phyloP scores from a whole-genome alignment of 1,140 invertebrate genomes.

The Palaemon carinicauda region DNA sequence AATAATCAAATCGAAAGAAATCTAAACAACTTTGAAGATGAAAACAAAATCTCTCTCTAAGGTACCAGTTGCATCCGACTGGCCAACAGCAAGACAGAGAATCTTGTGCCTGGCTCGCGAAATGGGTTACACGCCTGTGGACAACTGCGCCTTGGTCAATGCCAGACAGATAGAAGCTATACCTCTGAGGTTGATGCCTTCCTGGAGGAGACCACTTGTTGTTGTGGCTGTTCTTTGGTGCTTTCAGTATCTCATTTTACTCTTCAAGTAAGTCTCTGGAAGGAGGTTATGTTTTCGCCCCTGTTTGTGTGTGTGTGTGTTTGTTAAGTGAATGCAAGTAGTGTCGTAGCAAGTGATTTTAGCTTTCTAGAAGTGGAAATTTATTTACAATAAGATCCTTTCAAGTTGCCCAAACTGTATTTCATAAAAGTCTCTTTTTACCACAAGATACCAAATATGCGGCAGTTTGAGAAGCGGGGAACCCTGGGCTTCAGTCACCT shows the following conservation, averaged over 20 bases:
- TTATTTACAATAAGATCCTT: not conserved
- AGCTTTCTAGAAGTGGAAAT: no score
- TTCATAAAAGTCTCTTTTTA: not conserved
- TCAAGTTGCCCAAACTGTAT: not conserved
- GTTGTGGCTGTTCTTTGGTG: conserved; percentile 33
- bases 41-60: not conserved
- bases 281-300: no score
- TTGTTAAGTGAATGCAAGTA: no score
- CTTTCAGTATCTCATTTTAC: conserved; percentile 41
- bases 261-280: conserved; percentile 51
- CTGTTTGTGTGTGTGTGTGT: no score
- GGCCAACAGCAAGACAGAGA: not conserved
- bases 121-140: conserved; percentile 18
- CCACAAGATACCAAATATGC: conserved; percentile 39
- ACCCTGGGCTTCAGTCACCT: not conserved
- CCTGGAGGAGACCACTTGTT: conserved; percentile 44
- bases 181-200: conserved; percentile 51
- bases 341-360: no score
- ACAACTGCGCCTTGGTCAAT: conserved; percentile 30
- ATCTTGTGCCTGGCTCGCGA: conserved; percentile 5
- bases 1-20: no score
- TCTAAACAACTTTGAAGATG: no score
- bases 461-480: not conserved
- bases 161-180: conserved; percentile 59
- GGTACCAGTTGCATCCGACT: conserved; percentile 40